Conservation (phyloP, 2,797 vertebrate species). For the Pipistrellus pygmaeus region DNA sequence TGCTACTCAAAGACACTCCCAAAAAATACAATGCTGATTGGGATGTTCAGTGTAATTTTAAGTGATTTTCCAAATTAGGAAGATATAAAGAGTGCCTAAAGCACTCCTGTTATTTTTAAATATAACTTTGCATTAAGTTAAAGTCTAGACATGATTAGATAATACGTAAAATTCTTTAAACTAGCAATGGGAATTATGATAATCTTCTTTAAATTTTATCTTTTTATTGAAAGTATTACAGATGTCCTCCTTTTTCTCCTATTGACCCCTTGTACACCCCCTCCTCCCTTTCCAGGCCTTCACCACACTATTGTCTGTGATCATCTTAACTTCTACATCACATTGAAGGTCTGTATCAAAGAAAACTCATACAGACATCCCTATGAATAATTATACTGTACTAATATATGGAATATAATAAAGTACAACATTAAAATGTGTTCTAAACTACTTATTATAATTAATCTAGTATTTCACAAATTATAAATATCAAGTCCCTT, state of each 20-base stretch:
- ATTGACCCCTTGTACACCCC: too few species aligned
- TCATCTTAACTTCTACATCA: background rate
- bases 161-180: background rate
- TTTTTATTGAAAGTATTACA: too few species aligned
- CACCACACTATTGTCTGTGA: background rate
- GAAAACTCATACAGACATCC: background rate
- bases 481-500: background rate
- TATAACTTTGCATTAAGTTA: background rate
- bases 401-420: conserved; percentile 63
- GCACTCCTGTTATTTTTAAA: conserved; percentile 11
- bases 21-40: background rate
- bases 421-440: conserved; percentile 30
- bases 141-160: background rate
- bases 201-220: background rate
- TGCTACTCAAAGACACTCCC: background rate
- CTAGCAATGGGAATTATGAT: background rate
- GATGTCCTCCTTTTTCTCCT: too few species aligned
- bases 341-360: background rate
- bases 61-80: conserved; percentile 18
- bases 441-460: background rate
- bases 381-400: conserved; percentile 66
- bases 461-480: background rate
- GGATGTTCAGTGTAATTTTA: conserved; percentile 7
- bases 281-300: too few species aligned
- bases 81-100: background rate